A percentile compares a stretch with the other conserved stretches of the same genome.
Conservation (phyloP, 1,140 invertebrate genomes). For the Helicoverpa zea region DNA sequence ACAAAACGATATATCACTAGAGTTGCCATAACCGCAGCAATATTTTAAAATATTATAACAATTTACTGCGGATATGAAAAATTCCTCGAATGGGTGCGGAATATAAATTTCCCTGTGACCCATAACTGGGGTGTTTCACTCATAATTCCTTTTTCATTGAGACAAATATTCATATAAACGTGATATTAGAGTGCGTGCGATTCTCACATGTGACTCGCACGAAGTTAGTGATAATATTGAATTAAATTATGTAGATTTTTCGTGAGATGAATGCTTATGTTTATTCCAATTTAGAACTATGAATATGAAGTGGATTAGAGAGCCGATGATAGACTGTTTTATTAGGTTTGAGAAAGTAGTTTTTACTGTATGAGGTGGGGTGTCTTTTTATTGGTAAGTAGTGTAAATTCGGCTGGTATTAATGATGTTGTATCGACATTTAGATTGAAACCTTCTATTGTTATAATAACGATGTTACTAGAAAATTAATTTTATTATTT, state of each 20-base stretch:
- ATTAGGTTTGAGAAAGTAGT: neutral
- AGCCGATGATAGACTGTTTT: neutral
- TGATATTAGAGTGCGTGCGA: slow-evolving; percentile 71
- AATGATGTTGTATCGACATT: no score
- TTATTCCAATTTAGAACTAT: slow-evolving; percentile 27
- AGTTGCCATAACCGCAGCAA: slow-evolving; percentile 37
- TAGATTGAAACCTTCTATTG: no score
- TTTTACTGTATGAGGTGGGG: neutral
- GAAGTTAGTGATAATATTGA: slow-evolving; percentile 58
- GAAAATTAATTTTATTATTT: no score
- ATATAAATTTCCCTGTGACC: slow-evolving; percentile 75
- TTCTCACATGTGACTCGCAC: slow-evolving; percentile 64
- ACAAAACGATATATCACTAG: slow-evolving; percentile 46
- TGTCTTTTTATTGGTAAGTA: neutral
- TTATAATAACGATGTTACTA: no score
- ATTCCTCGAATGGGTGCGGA: slow-evolving; percentile 66
- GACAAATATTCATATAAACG: slow-evolving; percentile 83
- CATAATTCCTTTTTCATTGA: slow-evolving; percentile 85
- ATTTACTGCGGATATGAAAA: slow-evolving; percentile 71
- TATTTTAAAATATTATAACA: slow-evolving; percentile 69
- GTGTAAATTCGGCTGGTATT: no score
- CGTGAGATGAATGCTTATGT: slow-evolving; percentile 35
- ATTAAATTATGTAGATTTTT: slow-evolving; percentile 40
- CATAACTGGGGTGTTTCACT: slow-evolving; percentile 65
- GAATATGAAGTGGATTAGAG: slow-evolving; percentile 14